Evolutionary conservation across 1,140 invertebrate species (phyloP).

Genomic region (Lasioglossum baleicum): DNA sequence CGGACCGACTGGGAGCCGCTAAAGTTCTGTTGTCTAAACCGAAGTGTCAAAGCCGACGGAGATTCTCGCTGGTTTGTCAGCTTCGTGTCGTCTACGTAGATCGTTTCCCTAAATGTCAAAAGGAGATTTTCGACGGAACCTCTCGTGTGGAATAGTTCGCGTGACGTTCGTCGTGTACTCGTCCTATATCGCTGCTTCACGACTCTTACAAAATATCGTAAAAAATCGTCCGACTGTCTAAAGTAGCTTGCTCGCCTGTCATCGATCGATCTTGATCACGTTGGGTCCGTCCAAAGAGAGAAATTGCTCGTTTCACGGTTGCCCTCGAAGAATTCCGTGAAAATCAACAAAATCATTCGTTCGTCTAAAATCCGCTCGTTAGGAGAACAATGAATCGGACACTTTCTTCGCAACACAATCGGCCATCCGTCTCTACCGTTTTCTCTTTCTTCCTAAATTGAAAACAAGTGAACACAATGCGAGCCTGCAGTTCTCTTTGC

Average conservation of each 20-base stretch:
- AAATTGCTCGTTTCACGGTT: background rate
- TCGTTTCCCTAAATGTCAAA: conserved; percentile 16
- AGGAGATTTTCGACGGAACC: background rate
- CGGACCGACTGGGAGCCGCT: conserved; percentile 48
- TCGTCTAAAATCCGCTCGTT: no score
- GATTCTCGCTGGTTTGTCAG: background rate
- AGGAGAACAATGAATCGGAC: no score
- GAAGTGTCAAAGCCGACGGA: conserved; percentile 29
- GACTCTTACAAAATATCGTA: conserved; percentile 60
- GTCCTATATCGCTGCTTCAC: conserved; percentile 20
- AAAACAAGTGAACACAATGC: no score
- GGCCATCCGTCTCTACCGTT: no score
- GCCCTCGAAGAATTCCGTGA: background rate
- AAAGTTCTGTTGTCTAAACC: conserved; percentile 26
- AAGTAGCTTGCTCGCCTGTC: background rate
- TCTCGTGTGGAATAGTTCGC: background rate
- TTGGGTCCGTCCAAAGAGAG: conserved; percentile 8
- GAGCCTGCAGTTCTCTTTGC: no score
- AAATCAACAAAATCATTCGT: background rate
- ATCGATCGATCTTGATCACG: conserved; percentile 15
- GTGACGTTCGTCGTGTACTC: background rate
- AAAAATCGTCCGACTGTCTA: conserved; percentile 40
- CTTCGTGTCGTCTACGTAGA: conserved; percentile 6
- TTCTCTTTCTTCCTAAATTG: no score
- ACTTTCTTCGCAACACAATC: no score